phyloP scores from a whole-genome alignment of 2,888 invertebrate species.

The Falcaria lacertinaria region DNA sequence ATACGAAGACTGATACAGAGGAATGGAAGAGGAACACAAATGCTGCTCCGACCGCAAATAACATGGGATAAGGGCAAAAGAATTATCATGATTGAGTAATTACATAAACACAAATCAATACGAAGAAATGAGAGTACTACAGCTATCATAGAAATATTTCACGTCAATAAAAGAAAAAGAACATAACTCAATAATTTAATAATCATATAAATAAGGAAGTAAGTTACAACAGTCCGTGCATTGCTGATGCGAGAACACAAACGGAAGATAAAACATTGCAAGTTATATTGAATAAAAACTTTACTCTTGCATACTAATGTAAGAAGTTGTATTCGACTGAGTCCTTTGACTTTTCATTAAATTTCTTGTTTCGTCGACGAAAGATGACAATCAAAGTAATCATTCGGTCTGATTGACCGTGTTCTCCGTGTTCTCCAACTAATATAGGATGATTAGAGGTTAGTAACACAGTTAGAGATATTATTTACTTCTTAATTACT shows the following conservation, averaged over 20 bases:
- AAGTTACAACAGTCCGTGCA: conserved; percentile 54
- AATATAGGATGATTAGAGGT: too few species aligned
- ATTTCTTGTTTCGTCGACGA: conserved; percentile 62
- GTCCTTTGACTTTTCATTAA: conserved; percentile 76
- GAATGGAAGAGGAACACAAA: too few species aligned
- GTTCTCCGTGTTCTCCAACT: conserved; percentile 30
- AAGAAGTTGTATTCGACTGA: conserved; percentile 74
- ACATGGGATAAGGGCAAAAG: too few species aligned
- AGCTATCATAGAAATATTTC: too few species aligned
- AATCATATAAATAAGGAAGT: too few species aligned
- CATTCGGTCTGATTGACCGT: conserved; percentile 57
- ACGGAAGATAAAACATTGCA: conserved; percentile 67
- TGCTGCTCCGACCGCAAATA: too few species aligned
- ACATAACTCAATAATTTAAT: conserved; percentile 33
- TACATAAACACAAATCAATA: too few species aligned
- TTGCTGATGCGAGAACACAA: conserved; percentile 63
- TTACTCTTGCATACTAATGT: conserved; percentile 76
- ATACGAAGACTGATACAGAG: too few species aligned
- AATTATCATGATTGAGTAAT: too few species aligned
- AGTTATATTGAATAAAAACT: conserved; percentile 77
- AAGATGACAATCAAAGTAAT: conserved; percentile 74
- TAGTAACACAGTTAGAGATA: too few species aligned
- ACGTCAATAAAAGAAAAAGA: conserved; percentile 7
- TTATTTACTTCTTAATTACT: too few species aligned
- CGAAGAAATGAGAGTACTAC: too few species aligned